Base-by-base conservation (phyloP, 1,140 invertebrate genomes). In the Pseudobourletiella spinata region DNA sequence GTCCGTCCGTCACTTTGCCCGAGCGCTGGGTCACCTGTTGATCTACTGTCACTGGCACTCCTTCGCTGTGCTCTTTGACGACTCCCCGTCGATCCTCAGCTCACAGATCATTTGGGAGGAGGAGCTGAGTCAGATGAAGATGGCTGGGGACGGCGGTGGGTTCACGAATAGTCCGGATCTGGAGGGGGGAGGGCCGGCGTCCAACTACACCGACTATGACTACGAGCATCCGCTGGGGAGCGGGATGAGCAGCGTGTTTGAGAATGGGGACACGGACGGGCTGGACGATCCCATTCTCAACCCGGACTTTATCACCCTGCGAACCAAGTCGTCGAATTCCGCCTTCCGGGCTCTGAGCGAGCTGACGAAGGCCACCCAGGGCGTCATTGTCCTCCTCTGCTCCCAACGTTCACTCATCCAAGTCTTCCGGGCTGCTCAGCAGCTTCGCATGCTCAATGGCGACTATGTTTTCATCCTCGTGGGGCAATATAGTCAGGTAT, bases 401-500 rank as follows among this genome's bases (percentile, higher is more conserved):
- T 70, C 71, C 4, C 61, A 68, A 18, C 55, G 66, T 28, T 70
- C 73, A 24, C 71, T 71, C 24, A 60, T 62, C 32, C 61, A 63
- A 48, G 70, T 76, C 56, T 74, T 75, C 64, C 63, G 67, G 4
- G 69, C 72, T 57, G 74, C 73, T n/a, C 55, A 65, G 16, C 61
- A 70, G 46, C 64, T 72, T 32, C 66, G 71, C 56, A 74, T 76
- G 72, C 69, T 74, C 62, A 70, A 70, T 63, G 73, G 73, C 30
- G 73, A 75, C 55, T 76, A 73, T 64, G 69, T 74, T 24, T 76
- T 74, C 71, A 69, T 76, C 30, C 51, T 75, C 29, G 67, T 73
- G 15, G 73, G 71, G 29, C 69, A 70, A 43, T 61, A 63, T 20
- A 48, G 69, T 20, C 64, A 70, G 28, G 69, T 67, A 60, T 65